phyloP scores from a whole-genome alignment of 2,113 vertebrate species.

The Noturus placidus region DNA sequence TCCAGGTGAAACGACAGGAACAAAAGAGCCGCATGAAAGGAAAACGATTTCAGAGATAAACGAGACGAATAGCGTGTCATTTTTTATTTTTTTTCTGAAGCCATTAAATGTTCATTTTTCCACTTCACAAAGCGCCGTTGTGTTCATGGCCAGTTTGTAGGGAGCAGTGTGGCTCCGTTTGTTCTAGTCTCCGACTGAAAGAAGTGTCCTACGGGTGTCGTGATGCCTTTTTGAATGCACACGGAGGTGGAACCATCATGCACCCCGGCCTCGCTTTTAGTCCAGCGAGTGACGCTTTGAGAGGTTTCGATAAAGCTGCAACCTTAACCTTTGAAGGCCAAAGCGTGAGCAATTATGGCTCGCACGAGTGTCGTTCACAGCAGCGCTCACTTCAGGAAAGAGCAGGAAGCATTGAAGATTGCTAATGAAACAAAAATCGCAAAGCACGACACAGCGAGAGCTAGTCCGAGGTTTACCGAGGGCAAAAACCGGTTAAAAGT shows the following conservation, averaged over 20 bases:
- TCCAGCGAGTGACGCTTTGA: neutral
- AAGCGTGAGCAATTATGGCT: neutral
- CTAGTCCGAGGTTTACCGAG: neutral
- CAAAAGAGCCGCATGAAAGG: slow-evolving; percentile 6
- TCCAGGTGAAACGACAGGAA: neutral
- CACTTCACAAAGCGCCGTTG: neutral
- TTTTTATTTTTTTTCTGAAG: slow-evolving; percentile 20
- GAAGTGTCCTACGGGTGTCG: neutral
- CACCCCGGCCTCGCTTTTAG: neutral
- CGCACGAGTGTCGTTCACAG: neutral
- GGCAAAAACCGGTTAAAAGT: neutral
- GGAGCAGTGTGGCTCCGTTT: neutral
- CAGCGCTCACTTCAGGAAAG: neutral
- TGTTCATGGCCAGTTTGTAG: slow-evolving; percentile 8
- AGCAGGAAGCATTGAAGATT: neutral
- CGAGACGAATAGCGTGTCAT: neutral
- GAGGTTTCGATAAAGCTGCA: neutral
- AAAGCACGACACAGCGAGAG: neutral
- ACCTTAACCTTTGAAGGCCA: neutral
- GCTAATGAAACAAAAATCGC: neutral
- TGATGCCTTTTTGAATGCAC: neutral
- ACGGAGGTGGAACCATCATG: neutral
- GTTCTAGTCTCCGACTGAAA: neutral
- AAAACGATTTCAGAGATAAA: slow-evolving; percentile 28
- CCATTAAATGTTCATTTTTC: slow-evolving; percentile 14